A percentile compares a stretch with the other conserved stretches of the same genome.
Conservation (phyloP, 1,140 invertebrate genomes). For the Sinella curviseta region DNA sequence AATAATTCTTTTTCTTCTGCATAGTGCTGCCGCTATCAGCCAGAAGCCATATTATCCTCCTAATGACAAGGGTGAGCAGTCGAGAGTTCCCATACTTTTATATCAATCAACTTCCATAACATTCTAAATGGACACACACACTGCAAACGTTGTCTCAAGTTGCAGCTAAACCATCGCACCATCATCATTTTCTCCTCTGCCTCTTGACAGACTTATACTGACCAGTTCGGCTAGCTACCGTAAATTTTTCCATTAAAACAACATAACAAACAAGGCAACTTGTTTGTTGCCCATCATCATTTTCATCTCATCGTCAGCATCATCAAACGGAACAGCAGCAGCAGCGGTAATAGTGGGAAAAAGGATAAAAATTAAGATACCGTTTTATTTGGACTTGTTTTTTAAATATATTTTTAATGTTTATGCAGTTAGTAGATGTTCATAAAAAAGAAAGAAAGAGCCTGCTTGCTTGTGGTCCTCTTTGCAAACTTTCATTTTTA, state of each 20-base stretch:
- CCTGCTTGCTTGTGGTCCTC: no score
- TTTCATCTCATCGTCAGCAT: no score
- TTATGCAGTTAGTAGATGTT: no score
- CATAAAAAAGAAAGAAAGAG: no score
- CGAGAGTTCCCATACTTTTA: not conserved
- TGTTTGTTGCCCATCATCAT: not conserved
- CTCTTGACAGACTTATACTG: no score
- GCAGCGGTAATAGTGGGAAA: not conserved
- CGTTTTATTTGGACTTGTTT: not conserved
- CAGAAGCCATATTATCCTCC: no score
- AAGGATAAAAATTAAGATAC: not conserved
- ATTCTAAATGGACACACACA: not conserved
- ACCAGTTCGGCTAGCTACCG: conserved; percentile 11
- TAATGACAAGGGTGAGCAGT: not conserved
- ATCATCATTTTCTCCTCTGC: no score
- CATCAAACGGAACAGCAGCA: not conserved
- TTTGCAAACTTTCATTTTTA: no score
- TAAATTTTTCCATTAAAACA: not conserved
- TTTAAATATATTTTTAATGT: no score
- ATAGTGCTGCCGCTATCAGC: no score
- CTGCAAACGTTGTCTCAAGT: not conserved
- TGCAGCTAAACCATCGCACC: not conserved
- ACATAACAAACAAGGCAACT: not conserved
- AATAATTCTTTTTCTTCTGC: no score
- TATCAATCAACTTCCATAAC: not conserved